phyloP scores from a whole-genome alignment of 2,797 vertebrate genomes.

The Phoxinus dragarum region DNA sequence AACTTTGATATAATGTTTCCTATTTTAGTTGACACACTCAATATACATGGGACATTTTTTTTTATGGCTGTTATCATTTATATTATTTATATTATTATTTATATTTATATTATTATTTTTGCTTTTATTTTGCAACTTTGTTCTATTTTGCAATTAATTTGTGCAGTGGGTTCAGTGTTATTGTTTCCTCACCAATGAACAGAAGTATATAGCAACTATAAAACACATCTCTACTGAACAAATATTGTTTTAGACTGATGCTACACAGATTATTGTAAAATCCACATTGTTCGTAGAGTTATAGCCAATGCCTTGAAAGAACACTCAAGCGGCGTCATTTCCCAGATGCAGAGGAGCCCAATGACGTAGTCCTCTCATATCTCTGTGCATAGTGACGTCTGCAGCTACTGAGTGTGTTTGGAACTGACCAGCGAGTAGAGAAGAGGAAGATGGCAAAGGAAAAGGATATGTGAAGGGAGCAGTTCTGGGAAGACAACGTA shows the following conservation, averaged over 20 bases:
- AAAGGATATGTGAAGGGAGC: conserved; percentile 21
- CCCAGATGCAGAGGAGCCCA: conserved; percentile 52
- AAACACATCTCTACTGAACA: background rate
- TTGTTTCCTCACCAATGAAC: background rate
- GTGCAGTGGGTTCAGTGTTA: background rate
- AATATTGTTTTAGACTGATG: conserved; percentile 26
- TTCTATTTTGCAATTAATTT: background rate
- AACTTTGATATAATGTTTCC: background rate
- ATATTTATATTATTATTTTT: background rate
- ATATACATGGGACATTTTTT: background rate
- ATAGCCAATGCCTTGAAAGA: conserved; percentile 24
- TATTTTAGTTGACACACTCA: background rate
- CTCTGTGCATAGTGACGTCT: conserved; percentile 68
- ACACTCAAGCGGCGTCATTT: conserved; percentile 6
- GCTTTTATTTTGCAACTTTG: background rate
- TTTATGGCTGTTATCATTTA: background rate
- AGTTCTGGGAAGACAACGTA: conserved; percentile 17
- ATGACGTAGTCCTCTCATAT: conserved; percentile 65
- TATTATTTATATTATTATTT: background rate
- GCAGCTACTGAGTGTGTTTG: conserved; percentile 33
- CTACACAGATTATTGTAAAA: conserved; percentile 34
- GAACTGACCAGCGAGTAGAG: background rate
- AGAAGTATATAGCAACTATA: background rate
- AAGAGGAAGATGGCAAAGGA: background rate
- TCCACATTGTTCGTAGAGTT: conserved; percentile 12